phyloP scores from a whole-genome alignment of 64 coral and sea anemone species.

The Stichodactyla mertensii region DNA sequence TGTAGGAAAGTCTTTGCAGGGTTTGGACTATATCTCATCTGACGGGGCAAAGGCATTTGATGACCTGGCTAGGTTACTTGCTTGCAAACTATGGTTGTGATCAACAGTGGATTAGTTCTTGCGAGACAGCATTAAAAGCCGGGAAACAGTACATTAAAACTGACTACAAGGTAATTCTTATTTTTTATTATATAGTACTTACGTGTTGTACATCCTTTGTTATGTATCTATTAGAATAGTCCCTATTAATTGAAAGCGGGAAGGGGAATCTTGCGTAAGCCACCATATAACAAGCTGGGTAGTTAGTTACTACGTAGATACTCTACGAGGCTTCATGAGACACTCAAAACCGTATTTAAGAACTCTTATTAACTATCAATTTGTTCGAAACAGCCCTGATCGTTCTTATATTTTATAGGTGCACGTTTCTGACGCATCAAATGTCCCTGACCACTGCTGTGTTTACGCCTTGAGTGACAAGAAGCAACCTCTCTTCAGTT shows the following conservation, averaged over 20 bases:
- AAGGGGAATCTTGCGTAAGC: too few relatives aligned
- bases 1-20: slow-evolving; percentile 47
- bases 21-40: slow-evolving; percentile 17
- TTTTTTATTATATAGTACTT: too few relatives aligned
- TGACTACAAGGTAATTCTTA: not conserved
- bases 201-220: too few relatives aligned
- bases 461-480: slow-evolving; percentile 6
- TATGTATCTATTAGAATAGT: too few relatives aligned
- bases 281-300: too few relatives aligned
- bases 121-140: not conserved
- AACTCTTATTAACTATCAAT: not conserved
- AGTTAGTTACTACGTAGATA: too few relatives aligned
- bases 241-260: too few relatives aligned
- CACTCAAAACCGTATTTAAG: too few relatives aligned
- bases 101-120: not conserved
- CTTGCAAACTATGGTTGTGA: slow-evolving; percentile 4
- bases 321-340: too few relatives aligned
- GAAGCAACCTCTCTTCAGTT: not conserved
- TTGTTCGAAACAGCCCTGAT: not conserved
- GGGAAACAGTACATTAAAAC: slow-evolving; percentile 8
- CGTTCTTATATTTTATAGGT: slow-evolving; percentile 2
- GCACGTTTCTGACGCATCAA: slow-evolving; percentile 23
- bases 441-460: slow-evolving; percentile 10
- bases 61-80: not conserved
- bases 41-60: slow-evolving; percentile 14